Conservation (phyloP, 2,797 vertebrate genomes). For the Acipenser transmontanus region DNA sequence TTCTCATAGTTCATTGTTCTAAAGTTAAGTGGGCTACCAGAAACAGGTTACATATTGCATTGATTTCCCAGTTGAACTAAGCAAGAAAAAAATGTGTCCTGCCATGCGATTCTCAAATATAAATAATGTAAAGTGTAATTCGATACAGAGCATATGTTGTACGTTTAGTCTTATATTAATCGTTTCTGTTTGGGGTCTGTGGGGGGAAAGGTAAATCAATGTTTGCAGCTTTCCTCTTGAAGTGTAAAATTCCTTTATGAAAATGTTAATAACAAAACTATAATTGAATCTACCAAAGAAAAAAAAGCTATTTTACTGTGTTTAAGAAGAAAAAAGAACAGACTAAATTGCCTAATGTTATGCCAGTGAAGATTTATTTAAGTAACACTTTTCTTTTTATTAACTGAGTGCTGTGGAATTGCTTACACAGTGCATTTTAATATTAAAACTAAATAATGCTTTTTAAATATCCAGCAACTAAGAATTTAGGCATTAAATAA, state of each 20-base stretch:
- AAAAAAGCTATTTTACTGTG: too few species aligned
- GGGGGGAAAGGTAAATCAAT: slow-evolving; percentile 16
- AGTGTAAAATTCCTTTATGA: not conserved
- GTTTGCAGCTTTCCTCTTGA: too few species aligned
- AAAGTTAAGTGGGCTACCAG: not conserved
- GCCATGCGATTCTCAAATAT: slow-evolving; percentile 38
- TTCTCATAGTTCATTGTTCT: too few species aligned
- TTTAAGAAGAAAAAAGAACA: too few species aligned
- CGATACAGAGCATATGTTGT: slow-evolving; percentile 47
- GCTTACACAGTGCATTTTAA: too few species aligned
- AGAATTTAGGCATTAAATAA: too few species aligned
- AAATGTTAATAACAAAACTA: not conserved
- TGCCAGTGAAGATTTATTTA: too few species aligned
- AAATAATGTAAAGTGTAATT: slow-evolving; percentile 63
- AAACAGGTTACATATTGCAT: slow-evolving; percentile 36
- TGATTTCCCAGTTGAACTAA: slow-evolving; percentile 30
- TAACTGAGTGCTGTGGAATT: too few species aligned
- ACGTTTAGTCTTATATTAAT: slow-evolving; percentile 51
- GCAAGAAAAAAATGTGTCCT: slow-evolving; percentile 21
- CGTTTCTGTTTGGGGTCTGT: slow-evolving; percentile 37
- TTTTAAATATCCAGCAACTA: too few species aligned
- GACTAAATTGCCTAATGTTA: too few species aligned
- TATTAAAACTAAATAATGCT: too few species aligned
- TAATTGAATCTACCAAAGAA: not conserved
- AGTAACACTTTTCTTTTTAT: too few species aligned